Percentiles rank a stretch among this genome's conserved stretches.
Conservation (phyloP, 2,797 vertebrate genomes). For the Phylloscopus collybita region DNA sequence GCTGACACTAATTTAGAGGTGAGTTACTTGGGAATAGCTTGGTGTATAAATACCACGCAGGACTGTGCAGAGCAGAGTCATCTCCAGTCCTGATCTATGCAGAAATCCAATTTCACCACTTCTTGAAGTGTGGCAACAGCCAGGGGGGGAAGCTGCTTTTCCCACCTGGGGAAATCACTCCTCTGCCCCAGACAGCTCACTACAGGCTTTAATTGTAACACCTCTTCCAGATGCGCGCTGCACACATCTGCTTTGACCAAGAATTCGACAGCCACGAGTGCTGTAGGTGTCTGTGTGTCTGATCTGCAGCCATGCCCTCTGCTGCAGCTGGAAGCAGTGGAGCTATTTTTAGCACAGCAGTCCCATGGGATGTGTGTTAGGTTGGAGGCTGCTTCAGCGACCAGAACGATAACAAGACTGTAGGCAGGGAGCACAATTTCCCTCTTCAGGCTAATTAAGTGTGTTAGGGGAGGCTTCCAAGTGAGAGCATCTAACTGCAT, state of each 20-base stretch:
- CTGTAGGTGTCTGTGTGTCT: not conserved
- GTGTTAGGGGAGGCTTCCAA: not conserved
- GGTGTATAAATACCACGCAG: not conserved
- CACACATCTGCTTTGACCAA: not conserved
- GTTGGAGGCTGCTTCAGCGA: not conserved
- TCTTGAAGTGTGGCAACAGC: not conserved
- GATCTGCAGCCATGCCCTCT: not conserved
- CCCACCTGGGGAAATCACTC: not conserved
- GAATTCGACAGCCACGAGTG: accelerated
- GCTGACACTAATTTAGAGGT: not conserved
- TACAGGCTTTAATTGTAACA: not conserved
- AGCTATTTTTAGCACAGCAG: slow-evolving; percentile 1
- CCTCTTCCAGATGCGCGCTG: not conserved
- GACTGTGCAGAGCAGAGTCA: not conserved
- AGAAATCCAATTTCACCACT: not conserved
- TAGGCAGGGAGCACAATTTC: not conserved
- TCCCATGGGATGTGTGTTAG: not conserved
- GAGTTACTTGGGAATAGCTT: not conserved
- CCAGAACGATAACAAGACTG: not conserved
- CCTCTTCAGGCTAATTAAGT: not conserved
- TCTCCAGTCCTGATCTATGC: not conserved
- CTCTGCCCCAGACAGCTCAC: not conserved
- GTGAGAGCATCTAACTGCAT: not conserved
- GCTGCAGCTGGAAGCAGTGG: not conserved
- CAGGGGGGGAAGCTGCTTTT: not conserved